phyloP scores from a whole-genome alignment of 1,140 invertebrate genomes.

The Diuraphis noxia region DNA sequence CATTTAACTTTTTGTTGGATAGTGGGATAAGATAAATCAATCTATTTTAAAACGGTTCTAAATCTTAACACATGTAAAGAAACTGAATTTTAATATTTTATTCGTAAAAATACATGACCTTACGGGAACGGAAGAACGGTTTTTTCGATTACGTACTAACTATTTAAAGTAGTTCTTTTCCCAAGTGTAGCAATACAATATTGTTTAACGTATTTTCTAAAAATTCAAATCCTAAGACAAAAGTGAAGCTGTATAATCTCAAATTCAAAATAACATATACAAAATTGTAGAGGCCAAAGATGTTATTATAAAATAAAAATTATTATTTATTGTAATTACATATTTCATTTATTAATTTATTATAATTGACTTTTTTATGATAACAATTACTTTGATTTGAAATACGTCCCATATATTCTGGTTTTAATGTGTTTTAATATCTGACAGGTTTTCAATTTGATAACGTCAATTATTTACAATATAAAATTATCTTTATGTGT shows the following conservation, averaged over 20 bases:
- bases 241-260: not conserved
- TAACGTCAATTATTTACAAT: conserved; percentile 19
- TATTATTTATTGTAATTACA: not conserved
- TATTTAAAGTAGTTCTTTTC: not conserved
- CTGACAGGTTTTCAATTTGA: conserved; percentile 2
- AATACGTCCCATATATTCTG: not conserved
- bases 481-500: not conserved
- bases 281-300: not conserved
- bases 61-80: not conserved
- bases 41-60: not conserved
- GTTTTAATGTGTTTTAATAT: conserved; percentile 9
- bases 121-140: not conserved
- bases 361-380: conserved; percentile 1
- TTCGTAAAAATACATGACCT: not conserved
- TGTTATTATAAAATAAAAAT: not conserved
- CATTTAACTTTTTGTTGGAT: not conserved
- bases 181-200: not conserved
- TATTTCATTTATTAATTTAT: conserved; percentile 15
- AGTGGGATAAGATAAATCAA: not conserved
- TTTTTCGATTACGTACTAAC: not conserved
- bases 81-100: not conserved
- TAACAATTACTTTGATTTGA: conserved; percentile 10
- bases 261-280: not conserved
- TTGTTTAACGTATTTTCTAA: not conserved
- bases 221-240: not conserved